Conservation (phyloP, 1,140 invertebrate genomes). For the Rhagoletis zephyria region DNA sequence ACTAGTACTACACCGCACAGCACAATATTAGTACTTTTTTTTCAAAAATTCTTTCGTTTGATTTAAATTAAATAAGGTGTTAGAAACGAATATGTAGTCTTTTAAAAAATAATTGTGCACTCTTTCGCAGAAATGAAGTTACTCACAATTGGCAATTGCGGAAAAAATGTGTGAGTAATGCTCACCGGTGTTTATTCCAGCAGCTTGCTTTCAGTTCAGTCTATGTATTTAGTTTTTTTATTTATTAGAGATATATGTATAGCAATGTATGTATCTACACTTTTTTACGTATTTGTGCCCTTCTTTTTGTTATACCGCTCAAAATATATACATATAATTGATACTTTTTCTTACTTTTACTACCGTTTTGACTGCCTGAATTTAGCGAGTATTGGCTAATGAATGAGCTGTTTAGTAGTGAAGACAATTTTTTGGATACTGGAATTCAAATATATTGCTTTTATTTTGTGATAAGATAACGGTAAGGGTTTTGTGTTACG, state of each 20-base stretch:
- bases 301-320: neutral
- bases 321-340: neutral
- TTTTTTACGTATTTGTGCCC: neutral
- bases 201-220: neutral
- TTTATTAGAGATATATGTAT: no score
- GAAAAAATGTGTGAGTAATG: slow-evolving; percentile 4
- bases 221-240: slow-evolving; percentile 3
- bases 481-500: slow-evolving; percentile 1
- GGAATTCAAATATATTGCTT: neutral
- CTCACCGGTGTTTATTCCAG: neutral
- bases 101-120: neutral
- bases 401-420: neutral
- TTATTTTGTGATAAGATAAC: slow-evolving; percentile 26
- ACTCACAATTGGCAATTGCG: neutral
- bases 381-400: slow-evolving; percentile 1
- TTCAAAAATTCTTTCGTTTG: no score
- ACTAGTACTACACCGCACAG: no score
- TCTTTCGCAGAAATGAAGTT: slow-evolving; percentile 13
- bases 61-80: neutral
- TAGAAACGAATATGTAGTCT: neutral
- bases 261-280: no score
- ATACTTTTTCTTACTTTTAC: neutral
- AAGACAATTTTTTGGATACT: neutral
- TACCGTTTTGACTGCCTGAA: neutral
- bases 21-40: no score